These are phyloP conservation scores for Proteles cristata DNA, from an alignment of 2,113 vertebrate species.

Conservation along the genomic window DNA sequence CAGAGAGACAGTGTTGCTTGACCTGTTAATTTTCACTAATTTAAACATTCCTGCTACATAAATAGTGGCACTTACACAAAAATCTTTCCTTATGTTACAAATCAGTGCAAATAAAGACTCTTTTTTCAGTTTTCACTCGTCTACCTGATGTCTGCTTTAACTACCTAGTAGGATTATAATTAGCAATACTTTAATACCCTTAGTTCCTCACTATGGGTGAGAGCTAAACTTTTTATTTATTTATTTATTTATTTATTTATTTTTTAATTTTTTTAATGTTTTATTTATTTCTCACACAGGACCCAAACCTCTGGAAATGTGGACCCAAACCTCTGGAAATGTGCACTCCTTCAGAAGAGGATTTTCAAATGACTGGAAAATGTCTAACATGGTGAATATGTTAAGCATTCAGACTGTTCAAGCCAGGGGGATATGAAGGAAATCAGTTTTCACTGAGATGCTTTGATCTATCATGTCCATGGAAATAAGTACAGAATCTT, in stretches of 20 bases:
- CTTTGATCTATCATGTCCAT: not conserved
- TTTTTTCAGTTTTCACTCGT: not conserved
- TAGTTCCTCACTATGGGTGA: not conserved
- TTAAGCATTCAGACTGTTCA: not conserved
- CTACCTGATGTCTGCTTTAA: not conserved
- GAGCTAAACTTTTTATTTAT: not conserved
- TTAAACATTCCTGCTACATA: not conserved
- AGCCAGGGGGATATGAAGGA: not conserved
- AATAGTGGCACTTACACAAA: not conserved
- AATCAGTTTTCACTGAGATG: not conserved
- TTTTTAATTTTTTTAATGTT: too few species aligned
- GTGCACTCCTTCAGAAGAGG: not conserved
- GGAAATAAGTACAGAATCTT: not conserved
- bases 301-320: not conserved
- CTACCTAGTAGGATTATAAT: not conserved
- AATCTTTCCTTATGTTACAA: not conserved
- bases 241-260: too few species aligned
- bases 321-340: not conserved
- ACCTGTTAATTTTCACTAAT: not conserved
- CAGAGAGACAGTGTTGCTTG: not conserved
- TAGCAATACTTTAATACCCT: not conserved
- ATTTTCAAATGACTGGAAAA: not conserved
- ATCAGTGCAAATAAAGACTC: not conserved
- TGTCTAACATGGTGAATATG: not conserved
- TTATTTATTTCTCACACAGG: too few species aligned